phyloP scores from a whole-genome alignment of 2,888 invertebrate species.

The Nephrotoma flavescens region DNA sequence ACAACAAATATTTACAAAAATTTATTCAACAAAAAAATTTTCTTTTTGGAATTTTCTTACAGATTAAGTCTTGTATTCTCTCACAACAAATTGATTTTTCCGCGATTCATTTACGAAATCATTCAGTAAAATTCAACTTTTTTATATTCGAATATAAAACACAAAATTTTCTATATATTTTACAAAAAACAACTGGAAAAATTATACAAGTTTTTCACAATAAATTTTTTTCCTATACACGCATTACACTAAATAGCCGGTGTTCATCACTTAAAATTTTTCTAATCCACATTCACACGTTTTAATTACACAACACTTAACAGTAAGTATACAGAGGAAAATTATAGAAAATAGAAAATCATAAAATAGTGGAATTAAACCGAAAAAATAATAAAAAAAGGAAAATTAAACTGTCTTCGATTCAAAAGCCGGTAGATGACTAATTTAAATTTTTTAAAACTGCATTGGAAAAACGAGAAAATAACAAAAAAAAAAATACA shows the following conservation, averaged over 20 bases:
- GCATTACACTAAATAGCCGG: background rate
- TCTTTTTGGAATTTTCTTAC: background rate
- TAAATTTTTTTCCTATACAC: background rate
- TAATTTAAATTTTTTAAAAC: background rate
- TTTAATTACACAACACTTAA: background rate
- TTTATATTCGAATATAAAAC: background rate
- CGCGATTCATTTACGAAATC: background rate
- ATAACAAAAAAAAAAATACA: background rate
- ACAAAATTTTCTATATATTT: background rate
- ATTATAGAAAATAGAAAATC: background rate
- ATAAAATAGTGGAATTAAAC: background rate
- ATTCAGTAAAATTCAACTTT: background rate
- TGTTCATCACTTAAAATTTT: background rate
- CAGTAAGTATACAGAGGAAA: background rate
- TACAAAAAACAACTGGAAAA: background rate
- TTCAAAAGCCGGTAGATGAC: conserved; percentile 3
- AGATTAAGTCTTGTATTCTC: background rate
- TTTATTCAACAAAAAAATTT: background rate
- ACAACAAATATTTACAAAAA: background rate
- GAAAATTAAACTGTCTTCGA: background rate
- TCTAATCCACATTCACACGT: background rate
- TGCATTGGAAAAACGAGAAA: background rate
- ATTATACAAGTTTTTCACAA: background rate
- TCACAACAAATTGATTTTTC: background rate
- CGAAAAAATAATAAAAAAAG: background rate